Conservation (phyloP, 2,113 vertebrate genomes). For the Leptocoma aspasia region DNA sequence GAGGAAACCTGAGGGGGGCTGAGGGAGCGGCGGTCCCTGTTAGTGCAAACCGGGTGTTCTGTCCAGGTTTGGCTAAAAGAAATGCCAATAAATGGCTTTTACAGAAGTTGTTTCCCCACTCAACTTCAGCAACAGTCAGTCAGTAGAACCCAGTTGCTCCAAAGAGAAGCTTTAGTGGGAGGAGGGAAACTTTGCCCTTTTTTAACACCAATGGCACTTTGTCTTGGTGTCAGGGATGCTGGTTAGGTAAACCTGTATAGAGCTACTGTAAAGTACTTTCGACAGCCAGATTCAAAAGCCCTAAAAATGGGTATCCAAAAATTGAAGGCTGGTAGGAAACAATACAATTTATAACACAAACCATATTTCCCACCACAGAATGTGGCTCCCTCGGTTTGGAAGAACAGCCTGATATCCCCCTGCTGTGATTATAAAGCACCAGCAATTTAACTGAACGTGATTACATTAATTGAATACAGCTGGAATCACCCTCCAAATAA, state of each 20-base stretch:
- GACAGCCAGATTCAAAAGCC: not conserved
- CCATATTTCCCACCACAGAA: not conserved
- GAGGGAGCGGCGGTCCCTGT: accelerated
- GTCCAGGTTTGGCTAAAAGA: accelerated
- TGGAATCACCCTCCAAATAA: not conserved
- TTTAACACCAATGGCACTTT: not conserved
- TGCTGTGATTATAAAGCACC: not conserved
- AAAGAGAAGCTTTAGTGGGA: not conserved
- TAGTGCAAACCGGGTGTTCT: accelerated
- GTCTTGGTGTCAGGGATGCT: not conserved
- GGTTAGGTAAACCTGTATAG: not conserved
- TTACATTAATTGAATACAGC: not conserved
- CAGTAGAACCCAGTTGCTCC: not conserved
- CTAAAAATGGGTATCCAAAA: not conserved
- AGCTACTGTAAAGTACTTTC: not conserved
- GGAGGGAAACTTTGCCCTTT: not conserved
- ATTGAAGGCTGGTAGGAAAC: not conserved
- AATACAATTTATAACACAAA: no score
- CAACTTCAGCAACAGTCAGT: not conserved
- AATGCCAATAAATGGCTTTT: not conserved
- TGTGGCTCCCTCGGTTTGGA: not conserved
- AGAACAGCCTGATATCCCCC: accelerated
- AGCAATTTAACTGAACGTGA: accelerated
- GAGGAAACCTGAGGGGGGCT: not conserved
- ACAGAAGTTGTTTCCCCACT: not conserved